Evolutionary conservation across 2,888 invertebrate species (phyloP).

Genomic region (Tachina fera): DNA sequence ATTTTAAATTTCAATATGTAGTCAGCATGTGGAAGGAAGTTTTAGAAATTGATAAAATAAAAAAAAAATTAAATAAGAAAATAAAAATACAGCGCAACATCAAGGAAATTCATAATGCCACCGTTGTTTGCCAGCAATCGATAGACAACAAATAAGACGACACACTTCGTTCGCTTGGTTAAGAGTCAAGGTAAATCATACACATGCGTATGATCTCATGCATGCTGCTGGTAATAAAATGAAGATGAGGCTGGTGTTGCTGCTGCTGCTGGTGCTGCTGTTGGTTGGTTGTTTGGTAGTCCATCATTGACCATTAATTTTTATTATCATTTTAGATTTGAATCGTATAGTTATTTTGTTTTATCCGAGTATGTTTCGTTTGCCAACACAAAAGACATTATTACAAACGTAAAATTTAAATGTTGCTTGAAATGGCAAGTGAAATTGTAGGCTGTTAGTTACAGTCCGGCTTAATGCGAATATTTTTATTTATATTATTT

Average conservation of each 20-base stretch:
- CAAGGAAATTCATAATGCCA: slow-evolving; percentile 56
- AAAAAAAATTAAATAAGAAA: background rate
- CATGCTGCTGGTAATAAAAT: slow-evolving; percentile 12
- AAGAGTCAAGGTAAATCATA: slow-evolving; percentile 31
- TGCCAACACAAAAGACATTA: slow-evolving; percentile 15
- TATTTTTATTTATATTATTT: slow-evolving; percentile 17
- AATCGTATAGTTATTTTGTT: slow-evolving; percentile 2
- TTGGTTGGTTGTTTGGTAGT: slow-evolving; percentile 11
- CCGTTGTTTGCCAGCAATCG: background rate
- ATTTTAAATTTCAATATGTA: background rate
- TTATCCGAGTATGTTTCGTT: slow-evolving; percentile 6
- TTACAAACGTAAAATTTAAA: slow-evolving; percentile 31
- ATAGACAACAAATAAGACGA: background rate
- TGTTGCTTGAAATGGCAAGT: slow-evolving; percentile 46
- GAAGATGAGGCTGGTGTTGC: slow-evolving; percentile 20
- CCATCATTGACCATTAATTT: slow-evolving; percentile 55
- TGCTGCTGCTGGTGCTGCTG: background rate
- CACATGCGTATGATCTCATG: slow-evolving; percentile 28
- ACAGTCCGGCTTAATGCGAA: slow-evolving; percentile 5
- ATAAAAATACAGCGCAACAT: slow-evolving; percentile 21
- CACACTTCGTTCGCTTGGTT: background rate
- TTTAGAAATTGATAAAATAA: slow-evolving; percentile 11
- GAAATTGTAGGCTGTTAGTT: slow-evolving; percentile 44
- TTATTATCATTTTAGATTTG: slow-evolving; percentile 33
- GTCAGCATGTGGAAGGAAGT: slow-evolving; percentile 37